Conservation (phyloP, 2,797 vertebrate species). For the Oreonectes daqikongensis region DNA sequence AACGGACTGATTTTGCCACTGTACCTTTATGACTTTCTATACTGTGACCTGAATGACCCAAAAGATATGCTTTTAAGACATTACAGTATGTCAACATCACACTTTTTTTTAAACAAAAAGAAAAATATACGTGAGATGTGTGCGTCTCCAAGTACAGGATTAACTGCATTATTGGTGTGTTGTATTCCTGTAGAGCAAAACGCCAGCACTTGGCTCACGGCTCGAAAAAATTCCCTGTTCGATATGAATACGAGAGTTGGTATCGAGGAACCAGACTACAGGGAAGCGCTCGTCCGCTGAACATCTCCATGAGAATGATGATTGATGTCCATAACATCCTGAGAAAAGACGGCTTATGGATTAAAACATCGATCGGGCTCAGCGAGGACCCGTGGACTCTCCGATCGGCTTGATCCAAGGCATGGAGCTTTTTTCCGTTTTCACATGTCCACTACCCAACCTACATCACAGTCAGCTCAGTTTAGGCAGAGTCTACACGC, state of each 20-base stretch:
- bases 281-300: slow-evolving; percentile 33
- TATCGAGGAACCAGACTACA: slow-evolving; percentile 33
- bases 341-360: slow-evolving; percentile 60
- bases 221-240: slow-evolving; percentile 47
- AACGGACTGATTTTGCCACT: background rate
- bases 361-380: slow-evolving; percentile 55
- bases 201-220: slow-evolving; percentile 22
- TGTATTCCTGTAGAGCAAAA: slow-evolving; percentile 32
- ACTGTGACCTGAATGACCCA: too few species aligned
- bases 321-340: slow-evolving; percentile 61
- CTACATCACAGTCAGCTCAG: slow-evolving; percentile 10
- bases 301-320: slow-evolving; percentile 51
- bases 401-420: slow-evolving; percentile 51
- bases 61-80: too few species aligned
- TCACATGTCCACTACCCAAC: background rate
- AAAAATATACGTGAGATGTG: too few species aligned
- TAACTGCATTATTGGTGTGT: slow-evolving; percentile 21
- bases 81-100: too few species aligned
- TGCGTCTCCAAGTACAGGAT: background rate
- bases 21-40: too few species aligned
- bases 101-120: too few species aligned
- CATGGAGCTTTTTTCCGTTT: slow-evolving; percentile 44
- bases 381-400: slow-evolving; percentile 45
- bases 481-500: slow-evolving; percentile 5
- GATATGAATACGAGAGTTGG: background rate